These are phyloP conservation scores for Trachurus trachurus DNA, from an alignment of 2,797 vertebrate species.

Conservation along the genomic window DNA sequence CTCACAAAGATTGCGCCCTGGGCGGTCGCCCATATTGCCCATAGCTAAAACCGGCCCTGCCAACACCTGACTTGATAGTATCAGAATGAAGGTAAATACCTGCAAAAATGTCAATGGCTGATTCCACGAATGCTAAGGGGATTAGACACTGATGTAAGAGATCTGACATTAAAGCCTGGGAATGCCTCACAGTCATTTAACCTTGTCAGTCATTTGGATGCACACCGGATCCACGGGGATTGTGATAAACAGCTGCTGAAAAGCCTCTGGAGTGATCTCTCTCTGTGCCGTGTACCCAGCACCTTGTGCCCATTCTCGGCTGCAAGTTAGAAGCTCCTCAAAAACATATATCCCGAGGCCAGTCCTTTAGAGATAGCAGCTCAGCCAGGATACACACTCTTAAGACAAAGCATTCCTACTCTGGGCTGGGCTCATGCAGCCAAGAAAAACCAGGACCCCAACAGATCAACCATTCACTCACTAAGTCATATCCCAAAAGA, in stretches of 20 bases:
- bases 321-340: slow-evolving; percentile 35
- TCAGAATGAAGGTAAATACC: slow-evolving; percentile 31
- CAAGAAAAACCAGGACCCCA: slow-evolving; percentile 36
- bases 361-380: slow-evolving; percentile 44
- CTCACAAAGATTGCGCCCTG: too few relatives aligned
- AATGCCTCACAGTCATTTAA: slow-evolving; percentile 45
- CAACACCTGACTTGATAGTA: neutral
- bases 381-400: slow-evolving; percentile 51
- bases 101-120: slow-evolving; percentile 33
- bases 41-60: too few relatives aligned
- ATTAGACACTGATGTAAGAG: slow-evolving; percentile 37
- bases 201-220: slow-evolving; percentile 45
- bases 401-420: slow-evolving; percentile 65
- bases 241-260: slow-evolving; percentile 53
- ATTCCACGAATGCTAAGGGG: slow-evolving; percentile 27
- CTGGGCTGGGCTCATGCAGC: slow-evolving; percentile 45
- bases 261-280: slow-evolving; percentile 24
- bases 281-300: slow-evolving; percentile 14
- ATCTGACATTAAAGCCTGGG: slow-evolving; percentile 34
- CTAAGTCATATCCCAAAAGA: slow-evolving; percentile 25
- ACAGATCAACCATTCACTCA: slow-evolving; percentile 46
- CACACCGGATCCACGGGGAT: slow-evolving; percentile 18
- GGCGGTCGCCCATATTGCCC: too few relatives aligned
- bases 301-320: slow-evolving; percentile 29
- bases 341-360: slow-evolving; percentile 48